Percentiles rank a stretch among this genome's conserved stretches.
Evolutionary conservation across 2,797 vertebrate species (phyloP).

Genomic region (Brachyalestes nurse): DNA sequence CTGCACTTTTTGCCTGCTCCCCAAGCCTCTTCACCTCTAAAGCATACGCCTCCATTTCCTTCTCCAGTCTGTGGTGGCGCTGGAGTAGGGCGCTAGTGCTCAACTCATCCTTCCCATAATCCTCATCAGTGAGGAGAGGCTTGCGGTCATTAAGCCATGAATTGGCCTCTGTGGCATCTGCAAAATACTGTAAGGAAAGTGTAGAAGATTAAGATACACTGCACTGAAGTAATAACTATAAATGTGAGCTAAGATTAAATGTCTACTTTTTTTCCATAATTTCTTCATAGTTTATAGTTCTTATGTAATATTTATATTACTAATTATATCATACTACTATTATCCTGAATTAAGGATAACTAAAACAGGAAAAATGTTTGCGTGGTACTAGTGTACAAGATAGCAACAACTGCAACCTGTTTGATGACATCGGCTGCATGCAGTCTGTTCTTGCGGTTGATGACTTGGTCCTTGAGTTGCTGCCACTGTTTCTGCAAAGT

Average conservation of each 20-base stretch:
- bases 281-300: no score
- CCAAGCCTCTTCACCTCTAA: conserved; percentile 79
- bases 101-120: conserved; percentile 81
- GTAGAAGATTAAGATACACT: neutral
- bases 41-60: conserved; percentile 76
- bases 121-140: conserved; percentile 76
- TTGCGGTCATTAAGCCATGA: conserved; percentile 84
- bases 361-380: neutral
- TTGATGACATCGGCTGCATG: conserved; percentile 80
- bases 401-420: conserved; percentile 74
- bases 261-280: no score
- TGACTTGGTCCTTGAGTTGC: conserved; percentile 75
- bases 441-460: conserved; percentile 68
- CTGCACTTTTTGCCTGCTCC: conserved; percentile 78
- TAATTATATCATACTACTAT: no score
- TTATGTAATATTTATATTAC: no score
- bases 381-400: neutral
- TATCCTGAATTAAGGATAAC: no score
- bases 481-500: conserved; percentile 82
- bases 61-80: conserved; percentile 81
- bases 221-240: neutral
- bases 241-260: no score
- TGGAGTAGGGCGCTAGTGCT: conserved; percentile 77
- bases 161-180: conserved; percentile 77
- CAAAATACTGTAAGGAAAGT: conserved; percentile 81